These are phyloP conservation scores for Xenopus petersii DNA, from an alignment of 2,797 vertebrate species.

Conservation along the genomic window DNA sequence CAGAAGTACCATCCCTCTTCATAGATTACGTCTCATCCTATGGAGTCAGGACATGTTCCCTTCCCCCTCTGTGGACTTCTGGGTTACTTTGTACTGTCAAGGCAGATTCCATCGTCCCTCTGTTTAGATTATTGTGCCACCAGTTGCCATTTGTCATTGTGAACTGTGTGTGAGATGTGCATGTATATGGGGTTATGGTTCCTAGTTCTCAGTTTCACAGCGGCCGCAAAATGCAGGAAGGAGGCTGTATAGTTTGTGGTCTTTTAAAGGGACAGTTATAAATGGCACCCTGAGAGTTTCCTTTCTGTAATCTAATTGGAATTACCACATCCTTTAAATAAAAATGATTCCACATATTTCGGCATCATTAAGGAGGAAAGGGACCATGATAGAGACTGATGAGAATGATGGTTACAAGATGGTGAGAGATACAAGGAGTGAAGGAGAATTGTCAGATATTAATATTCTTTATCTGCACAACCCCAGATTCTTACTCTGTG, in stretches of 20 bases:
- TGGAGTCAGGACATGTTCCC: not conserved
- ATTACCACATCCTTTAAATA: conserved; percentile 32
- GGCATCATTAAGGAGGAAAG: conserved; percentile 7
- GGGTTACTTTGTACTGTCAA: not conserved
- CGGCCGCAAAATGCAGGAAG: not conserved
- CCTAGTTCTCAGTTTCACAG: too few species aligned
- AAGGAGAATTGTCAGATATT: not conserved
- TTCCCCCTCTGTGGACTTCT: not conserved
- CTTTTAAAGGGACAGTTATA: conserved; percentile 12
- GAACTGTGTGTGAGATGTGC: not conserved
- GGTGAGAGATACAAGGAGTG: not conserved
- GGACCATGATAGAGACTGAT: not conserved
- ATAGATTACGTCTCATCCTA: not conserved
- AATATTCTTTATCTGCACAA: too few species aligned
- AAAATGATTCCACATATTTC: conserved; percentile 8
- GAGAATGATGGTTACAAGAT: not conserved
- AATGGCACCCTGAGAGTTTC: conserved; percentile 24
- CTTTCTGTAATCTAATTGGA: conserved; percentile 30
- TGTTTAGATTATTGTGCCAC: not conserved
- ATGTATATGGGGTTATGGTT: not conserved
- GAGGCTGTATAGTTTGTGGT: not conserved
- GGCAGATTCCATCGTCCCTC: not conserved
- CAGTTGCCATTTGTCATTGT: not conserved
- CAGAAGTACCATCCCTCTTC: not conserved
- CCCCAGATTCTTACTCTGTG: too few species aligned